Base-by-base conservation (phyloP, 2,888 invertebrate genomes). In the Anoplius nigerrimus region DNA sequence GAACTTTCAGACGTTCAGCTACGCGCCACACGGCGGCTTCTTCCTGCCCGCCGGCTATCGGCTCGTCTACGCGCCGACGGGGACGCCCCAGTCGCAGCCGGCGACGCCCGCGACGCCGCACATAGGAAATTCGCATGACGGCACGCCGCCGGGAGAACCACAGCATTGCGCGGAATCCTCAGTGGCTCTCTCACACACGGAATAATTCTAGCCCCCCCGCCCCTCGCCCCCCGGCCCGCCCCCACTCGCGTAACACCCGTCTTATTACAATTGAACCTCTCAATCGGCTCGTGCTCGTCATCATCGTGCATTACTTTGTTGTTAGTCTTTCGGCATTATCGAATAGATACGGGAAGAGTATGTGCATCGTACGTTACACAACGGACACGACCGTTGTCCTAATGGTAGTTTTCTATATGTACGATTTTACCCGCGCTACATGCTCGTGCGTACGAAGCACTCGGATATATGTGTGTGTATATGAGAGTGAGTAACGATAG, bases 71-170 rank as follows among this genome's bases (percentile, higher is more conserved):
- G 87, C 88, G 27, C 86, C 88, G 0, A 74, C 83, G 5, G 84
- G 84, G 18, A 83, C 85, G 6, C 81, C 87, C 20, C 84, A 85
- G 16, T 77, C 83, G n/a, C 87, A 87, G 62, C 86, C 87, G n/a
- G 83, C 85, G 8, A 88, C 88, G 3, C 87, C 88, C 16, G 87
- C 88, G 20, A 87, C 88, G 0, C 87, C 88, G 6, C 87, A 86
- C 27, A 71, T 84, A 59, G 79, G 82, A 24, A 84, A 81, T 74
- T 87, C 87, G 43, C 85, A 86, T 67, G 85, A 87, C 34, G 87
- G 86, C 48, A 88, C 87, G 34, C 88, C 88, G 24, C 87, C 88
- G 27, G 81, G 85, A 58, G 88, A 78, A 63, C 64, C 72, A 13
- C 72, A 78, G n/a, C 72, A 79, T n/a, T 62, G 58, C 27, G 34